Evolutionary conservation across 2,888 invertebrate species (phyloP).

Genomic region (Zootermopsis nevadensis): DNA sequence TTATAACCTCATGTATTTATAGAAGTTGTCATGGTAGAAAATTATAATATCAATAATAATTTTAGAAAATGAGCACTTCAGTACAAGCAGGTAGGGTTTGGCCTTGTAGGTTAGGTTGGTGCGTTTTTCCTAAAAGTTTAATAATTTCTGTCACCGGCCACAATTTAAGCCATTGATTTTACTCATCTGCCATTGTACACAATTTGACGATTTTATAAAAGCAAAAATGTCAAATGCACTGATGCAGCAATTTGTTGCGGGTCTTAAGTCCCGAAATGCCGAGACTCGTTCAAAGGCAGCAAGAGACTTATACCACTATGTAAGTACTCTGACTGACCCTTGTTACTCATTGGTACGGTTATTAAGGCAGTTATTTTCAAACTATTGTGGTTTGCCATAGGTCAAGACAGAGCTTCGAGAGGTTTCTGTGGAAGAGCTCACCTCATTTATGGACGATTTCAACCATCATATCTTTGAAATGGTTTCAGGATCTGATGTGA

Average conservation of each 20-base stretch:
- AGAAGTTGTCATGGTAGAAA: too few relatives aligned
- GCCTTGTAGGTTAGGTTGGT: background rate
- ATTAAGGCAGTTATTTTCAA: background rate
- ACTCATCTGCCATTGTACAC: background rate
- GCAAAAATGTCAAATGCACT: constrained; percentile 69
- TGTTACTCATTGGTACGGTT: too few relatives aligned
- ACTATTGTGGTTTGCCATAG: constrained; percentile 54
- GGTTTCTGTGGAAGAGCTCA: constrained; percentile 90
- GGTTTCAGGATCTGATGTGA: constrained; percentile 92
- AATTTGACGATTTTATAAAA: background rate
- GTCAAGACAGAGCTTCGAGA: constrained; percentile 89
- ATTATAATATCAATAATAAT: too few relatives aligned
- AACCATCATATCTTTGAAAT: constrained; percentile 96
- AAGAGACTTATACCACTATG: constrained; percentile 89
- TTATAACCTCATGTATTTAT: too few relatives aligned
- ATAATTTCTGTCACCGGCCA: too few relatives aligned
- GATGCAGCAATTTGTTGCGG: constrained; percentile 84
- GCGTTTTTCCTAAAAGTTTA: background rate
- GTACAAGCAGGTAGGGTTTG: background rate
- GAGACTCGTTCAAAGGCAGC: constrained; percentile 88
- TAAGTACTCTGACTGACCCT: constrained; percentile 55
- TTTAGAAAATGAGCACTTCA: too few relatives aligned
- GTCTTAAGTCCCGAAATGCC: constrained; percentile 89
- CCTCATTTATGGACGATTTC: constrained; percentile 92
- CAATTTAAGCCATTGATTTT: background rate